Base-by-base conservation (phyloP, 2,113 vertebrate species). In the Chauna torquata region DNA sequence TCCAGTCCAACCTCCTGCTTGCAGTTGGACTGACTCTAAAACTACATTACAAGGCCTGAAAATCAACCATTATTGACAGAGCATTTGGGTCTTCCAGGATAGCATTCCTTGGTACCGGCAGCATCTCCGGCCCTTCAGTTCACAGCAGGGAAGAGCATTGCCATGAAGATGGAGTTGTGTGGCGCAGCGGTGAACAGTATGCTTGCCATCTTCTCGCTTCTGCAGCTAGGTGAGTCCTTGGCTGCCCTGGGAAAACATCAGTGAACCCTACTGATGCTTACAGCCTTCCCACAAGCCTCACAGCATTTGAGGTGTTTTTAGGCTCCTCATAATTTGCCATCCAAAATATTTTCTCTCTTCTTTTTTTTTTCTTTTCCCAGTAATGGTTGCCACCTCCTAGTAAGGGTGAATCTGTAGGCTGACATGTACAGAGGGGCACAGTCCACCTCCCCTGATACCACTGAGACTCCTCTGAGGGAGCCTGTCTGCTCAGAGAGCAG, bases 191-290 rank as follows among this genome's bases (percentile, higher is more conserved):
- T 57, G 71, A 91, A 50, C 71, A 47, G 49, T 83, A 34, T 0
- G 0, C 18, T 61, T 59, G 27, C 75, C 0, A 0, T 91, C 90
- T 16, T 86, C 91, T 40, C 81, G 38, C n/a, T 90, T 82, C 75
- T 96, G 59, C 81, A 74, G 17, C 59, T 92, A 40, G 94, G 97
- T 98, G 81, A 98, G 97, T 98, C 81, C 57, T 77, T 13, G 5
- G 17, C 64, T 57, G 27, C 16, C 11, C 49, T 45, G 64, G 65
- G 40, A 20, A 70, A 19, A 34, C 23, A 40, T 24, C 75, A 81
- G 47, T 3, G 8, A 80, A 40, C 27, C 47, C 44, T 55, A 12
- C 1, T 3, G 2, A 55, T 40, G 40, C 38, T 62, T 59, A 50
- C 38, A 77, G 69, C 30, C 45, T 83, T 58, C 52, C 15, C 74